A percentile compares a stretch with the other conserved stretches of the same genome.
Conservation (phyloP, 2,888 invertebrate genomes). For the Acleris cristana region DNA sequence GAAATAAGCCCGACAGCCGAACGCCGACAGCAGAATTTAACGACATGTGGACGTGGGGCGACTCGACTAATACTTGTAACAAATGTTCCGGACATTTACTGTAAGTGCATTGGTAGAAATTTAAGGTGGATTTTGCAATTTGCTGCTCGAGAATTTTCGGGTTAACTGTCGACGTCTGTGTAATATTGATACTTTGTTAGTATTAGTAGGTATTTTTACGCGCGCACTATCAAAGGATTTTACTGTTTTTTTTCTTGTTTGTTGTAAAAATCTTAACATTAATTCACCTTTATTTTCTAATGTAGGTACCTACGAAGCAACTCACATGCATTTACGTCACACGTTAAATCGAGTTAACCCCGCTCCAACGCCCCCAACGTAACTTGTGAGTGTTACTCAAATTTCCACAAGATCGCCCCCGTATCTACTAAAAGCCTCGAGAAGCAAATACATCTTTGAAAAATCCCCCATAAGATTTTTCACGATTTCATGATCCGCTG, state of each 20-base stretch:
- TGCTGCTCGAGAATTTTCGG: conserved; percentile 12
- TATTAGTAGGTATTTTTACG: no score
- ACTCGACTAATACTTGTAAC: conserved; percentile 45
- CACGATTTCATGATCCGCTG: conserved; percentile 15
- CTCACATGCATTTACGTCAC: neutral
- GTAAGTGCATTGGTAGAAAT: conserved; percentile 34
- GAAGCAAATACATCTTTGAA: conserved; percentile 45
- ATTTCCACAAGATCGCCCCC: conserved; percentile 37
- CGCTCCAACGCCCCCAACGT: neutral
- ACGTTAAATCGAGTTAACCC: neutral
- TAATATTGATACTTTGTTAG: neutral
- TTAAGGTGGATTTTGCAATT: conserved; percentile 31
- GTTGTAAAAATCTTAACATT: no score
- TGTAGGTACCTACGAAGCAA: neutral
- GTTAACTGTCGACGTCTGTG: conserved; percentile 3
- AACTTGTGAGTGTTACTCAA: conserved; percentile 7
- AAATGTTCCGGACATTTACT: conserved; percentile 31
- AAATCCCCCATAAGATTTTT: conserved; percentile 40
- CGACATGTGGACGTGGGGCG: conserved; percentile 51
- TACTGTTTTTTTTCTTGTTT: no score
- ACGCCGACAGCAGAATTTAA: conserved; percentile 49
- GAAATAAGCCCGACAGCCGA: conserved; percentile 22
- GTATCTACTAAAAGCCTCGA: conserved; percentile 45
- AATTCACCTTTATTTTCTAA: no score
- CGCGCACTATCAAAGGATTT: no score